Base-by-base conservation (phyloP, 53 echinoderm and acorn worm species). In the Paracentrotus lividus region DNA sequence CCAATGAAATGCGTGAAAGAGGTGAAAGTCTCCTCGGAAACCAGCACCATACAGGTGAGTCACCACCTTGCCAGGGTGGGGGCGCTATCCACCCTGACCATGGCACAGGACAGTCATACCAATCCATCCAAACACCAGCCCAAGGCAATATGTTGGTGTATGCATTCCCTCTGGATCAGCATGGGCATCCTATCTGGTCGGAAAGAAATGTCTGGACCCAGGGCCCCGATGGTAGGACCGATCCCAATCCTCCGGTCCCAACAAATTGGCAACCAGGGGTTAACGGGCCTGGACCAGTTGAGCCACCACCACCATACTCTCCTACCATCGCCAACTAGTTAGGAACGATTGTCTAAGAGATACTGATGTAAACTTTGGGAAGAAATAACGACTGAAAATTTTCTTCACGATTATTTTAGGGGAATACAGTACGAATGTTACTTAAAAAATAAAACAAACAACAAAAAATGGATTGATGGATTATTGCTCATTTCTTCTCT, bases 161-260 rank as follows among this genome's bases (percentile, higher is more conserved):
- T 6, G 91, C 91, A 49, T 91, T 91, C 51, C 91, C 91, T 13
- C 76, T 91, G 21, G 91, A 91, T 56, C 49, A 49, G 38, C 76
- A 91, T 36, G 91, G 91, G 1, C 76, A 75, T 31, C 91, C 91
- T 20, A 20, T 91, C 21, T 91, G 91, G 91, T 72, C 75, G 20
- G 75, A 91, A 23, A 76, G 76, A 21, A 53, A 4, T 26, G 31
- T 56, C 76, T 91, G 91, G 91, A 76, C 72, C 6, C 47, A 76
- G 34, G 91, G 64, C 57, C 13, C 51, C 9, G 8, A 34, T 31
- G 52, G 86, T 67, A 34, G 31, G 33, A 67, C 67, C 67, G 67
- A 67, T 33, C 32, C 67, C 4, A 40, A 32, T 72, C 16, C 72
- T 5, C 36, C 72, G 6, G 2, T 3, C 1, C 72, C 72, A 18